A percentile compares a stretch with the other conserved stretches of the same genome.
Evolutionary conservation across 2,888 invertebrate genomes (phyloP).

Genomic region (Copidosoma aretas): DNA sequence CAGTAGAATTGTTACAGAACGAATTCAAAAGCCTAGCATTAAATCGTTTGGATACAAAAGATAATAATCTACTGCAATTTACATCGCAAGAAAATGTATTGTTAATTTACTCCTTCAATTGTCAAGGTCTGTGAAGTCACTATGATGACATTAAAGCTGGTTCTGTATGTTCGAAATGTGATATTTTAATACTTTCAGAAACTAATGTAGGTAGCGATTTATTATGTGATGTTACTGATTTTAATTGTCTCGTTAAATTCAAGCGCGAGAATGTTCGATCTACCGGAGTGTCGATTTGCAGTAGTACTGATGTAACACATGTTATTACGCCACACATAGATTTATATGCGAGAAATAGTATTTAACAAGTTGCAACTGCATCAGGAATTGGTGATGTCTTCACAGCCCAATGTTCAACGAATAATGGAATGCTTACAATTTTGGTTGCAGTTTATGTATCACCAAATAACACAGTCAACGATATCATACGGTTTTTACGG

Average conservation of each 20-base stretch:
- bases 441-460: background rate
- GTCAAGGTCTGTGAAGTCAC: conserved; percentile 25
- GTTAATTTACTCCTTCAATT: conserved; percentile 16
- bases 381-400: too few relatives aligned
- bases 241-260: too few relatives aligned
- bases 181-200: conserved; percentile 24
- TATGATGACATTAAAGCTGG: conserved; percentile 8
- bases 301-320: too few relatives aligned
- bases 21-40: conserved; percentile 18
- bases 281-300: too few relatives aligned
- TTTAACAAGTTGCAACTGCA: too few relatives aligned
- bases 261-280: too few relatives aligned
- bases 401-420: too few relatives aligned
- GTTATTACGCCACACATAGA: too few relatives aligned
- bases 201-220: conserved; percentile 17
- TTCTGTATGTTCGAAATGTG: background rate
- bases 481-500: background rate
- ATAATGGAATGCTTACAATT: too few relatives aligned
- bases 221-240: too few relatives aligned
- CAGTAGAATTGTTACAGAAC: conserved; percentile 7
- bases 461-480: background rate
- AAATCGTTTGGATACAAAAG: conserved; percentile 6
- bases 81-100: too few relatives aligned
- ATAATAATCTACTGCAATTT: background rate
- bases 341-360: too few relatives aligned